Percentiles rank a stretch among this genome's conserved stretches.
phyloP scores from a whole-genome alignment of 2,797 vertebrate genomes.

The Gephyroberyx darwinii region DNA sequence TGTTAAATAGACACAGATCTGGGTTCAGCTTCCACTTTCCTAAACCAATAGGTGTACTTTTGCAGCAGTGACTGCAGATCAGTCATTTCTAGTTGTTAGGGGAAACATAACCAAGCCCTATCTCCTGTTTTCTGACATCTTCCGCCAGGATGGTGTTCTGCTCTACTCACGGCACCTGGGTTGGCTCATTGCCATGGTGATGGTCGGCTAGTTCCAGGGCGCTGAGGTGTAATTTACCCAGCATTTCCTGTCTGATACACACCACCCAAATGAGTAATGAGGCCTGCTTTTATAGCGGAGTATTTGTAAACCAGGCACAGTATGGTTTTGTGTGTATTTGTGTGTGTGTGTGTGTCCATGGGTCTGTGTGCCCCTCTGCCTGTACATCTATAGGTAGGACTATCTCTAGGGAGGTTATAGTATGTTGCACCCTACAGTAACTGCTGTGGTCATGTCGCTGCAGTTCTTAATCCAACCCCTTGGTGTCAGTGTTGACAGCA shows the following conservation, averaged over 20 bases:
- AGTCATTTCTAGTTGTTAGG: not conserved
- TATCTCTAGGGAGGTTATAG: constrained; percentile 8
- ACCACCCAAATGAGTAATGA: constrained; percentile 75
- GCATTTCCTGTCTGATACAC: constrained; percentile 81
- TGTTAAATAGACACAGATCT: constrained; percentile 52
- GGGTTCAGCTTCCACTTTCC: constrained; percentile 38
- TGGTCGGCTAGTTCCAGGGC: constrained; percentile 69
- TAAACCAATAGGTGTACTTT: constrained; percentile 22
- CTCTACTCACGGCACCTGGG: constrained; percentile 69
- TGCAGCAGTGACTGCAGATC: constrained; percentile 1
- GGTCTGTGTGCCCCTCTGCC: constrained; percentile 14
- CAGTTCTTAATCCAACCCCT: constrained; percentile 75
- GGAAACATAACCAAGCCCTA: constrained; percentile 12
- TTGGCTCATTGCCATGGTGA: constrained; percentile 77
- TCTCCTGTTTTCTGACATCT: constrained; percentile 9
- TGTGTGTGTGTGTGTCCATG: constrained; percentile 11
- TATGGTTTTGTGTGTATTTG: constrained; percentile 37
- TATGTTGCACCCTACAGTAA: not conserved
- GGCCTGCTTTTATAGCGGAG: constrained; percentile 72
- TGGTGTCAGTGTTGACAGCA: constrained; percentile 82
- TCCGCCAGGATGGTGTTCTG: constrained; percentile 34
- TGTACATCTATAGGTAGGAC: constrained; percentile 46
- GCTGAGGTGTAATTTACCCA: constrained; percentile 80
- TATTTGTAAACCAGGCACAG: constrained; percentile 72
- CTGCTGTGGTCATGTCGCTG: constrained; percentile 48